A percentile compares a stretch with the other conserved stretches of the same genome.
These are phyloP conservation scores for Lepisosteus osseus DNA, from an alignment of 2,113 vertebrate genomes.

Conservation along the genomic window DNA sequence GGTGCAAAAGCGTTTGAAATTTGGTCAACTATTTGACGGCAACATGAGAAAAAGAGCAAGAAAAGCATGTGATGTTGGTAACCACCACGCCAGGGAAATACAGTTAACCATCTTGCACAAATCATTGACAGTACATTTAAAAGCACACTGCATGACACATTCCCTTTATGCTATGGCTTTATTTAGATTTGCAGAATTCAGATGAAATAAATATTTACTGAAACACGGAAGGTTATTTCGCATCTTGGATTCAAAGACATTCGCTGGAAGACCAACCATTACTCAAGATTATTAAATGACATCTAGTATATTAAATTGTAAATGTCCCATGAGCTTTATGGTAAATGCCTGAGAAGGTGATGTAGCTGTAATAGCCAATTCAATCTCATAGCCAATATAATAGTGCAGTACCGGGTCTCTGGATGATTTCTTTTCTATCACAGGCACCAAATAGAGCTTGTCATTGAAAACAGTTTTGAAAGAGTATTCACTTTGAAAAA, in stretches of 20 bases:
- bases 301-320: conserved; percentile 23
- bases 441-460: not conserved
- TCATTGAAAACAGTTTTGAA: not conserved
- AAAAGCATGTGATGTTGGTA: not conserved
- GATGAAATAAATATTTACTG: not conserved
- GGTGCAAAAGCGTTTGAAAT: too few relatives aligned
- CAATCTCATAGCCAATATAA: conserved; percentile 28
- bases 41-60: not conserved
- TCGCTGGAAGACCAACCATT: not conserved
- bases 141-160: not conserved
- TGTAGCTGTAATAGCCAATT: conserved; percentile 33
- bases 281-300: conserved; percentile 10
- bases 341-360: conserved; percentile 13
- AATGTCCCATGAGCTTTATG: conserved; percentile 8
- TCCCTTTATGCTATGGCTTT: not conserved
- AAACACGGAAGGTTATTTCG: not conserved
- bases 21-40: too few relatives aligned
- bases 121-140: not conserved
- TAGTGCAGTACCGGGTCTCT: conserved; percentile 19
- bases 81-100: too few relatives aligned
- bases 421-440: conserved; percentile 1
- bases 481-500: conserved; percentile 3
- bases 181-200: not conserved
- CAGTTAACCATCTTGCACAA: not conserved
- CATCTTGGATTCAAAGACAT: conserved; percentile 4